Evolutionary conservation across 2,888 invertebrate species (phyloP).

Genomic region (Cyclophora albipunctata): DNA sequence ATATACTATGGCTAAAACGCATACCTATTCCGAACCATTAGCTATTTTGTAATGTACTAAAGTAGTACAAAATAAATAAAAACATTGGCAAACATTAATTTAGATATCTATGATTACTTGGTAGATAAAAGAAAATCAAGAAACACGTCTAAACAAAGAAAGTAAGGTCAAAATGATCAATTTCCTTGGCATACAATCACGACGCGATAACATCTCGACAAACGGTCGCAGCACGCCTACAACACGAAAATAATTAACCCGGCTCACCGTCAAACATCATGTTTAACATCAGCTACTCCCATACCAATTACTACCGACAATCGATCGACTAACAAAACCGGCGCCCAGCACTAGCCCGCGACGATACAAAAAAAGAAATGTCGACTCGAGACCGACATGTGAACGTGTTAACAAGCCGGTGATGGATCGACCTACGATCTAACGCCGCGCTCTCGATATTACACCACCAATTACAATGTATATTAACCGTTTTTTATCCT

Average conservation of each 20-base stretch:
- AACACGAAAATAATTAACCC: conserved; percentile 72
- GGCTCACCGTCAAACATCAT: conserved; percentile 63
- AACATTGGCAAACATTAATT: no score
- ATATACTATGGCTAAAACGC: no score
- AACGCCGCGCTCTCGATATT: conserved; percentile 40
- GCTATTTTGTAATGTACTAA: no score
- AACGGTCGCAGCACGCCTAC: conserved; percentile 54
- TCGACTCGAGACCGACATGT: conserved; percentile 29
- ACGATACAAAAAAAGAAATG: conserved; percentile 44
- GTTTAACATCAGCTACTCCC: conserved; percentile 71
- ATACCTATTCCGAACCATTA: no score
- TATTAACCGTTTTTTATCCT: conserved; percentile 38
- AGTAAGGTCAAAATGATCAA: conserved; percentile 51
- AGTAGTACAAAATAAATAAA: no score
- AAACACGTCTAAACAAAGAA: conserved; percentile 28
- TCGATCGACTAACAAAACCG: conserved; percentile 58
- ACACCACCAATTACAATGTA: conserved; percentile 34
- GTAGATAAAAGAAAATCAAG: no score
- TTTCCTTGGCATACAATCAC: conserved; percentile 57
- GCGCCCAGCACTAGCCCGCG: conserved; percentile 51
- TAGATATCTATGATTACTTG: no score
- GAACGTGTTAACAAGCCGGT: conserved; percentile 66
- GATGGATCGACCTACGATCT: conserved; percentile 63
- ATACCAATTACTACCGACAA: conserved; percentile 71
- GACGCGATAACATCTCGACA: conserved; percentile 50